phyloP scores from a whole-genome alignment of 1,140 invertebrate species.

The Drosophila kurseongensis region DNA sequence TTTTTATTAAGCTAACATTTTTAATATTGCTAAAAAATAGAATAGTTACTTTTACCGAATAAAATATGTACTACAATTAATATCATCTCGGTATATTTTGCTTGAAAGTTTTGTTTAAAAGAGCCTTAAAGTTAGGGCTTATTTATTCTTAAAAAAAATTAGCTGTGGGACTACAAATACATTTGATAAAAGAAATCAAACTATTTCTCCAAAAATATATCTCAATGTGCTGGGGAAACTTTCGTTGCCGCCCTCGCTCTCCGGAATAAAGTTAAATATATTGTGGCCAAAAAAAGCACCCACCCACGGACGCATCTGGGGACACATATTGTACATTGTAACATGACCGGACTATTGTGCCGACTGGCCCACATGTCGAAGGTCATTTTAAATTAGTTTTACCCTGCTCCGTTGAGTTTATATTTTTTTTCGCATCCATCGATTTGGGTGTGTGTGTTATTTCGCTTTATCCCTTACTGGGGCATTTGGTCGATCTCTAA shows the following conservation, averaged over 20 bases:
- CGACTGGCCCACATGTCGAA: constrained; percentile 58
- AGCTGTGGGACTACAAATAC: too few relatives aligned
- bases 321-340: constrained; percentile 48
- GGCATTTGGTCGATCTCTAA: constrained; percentile 33
- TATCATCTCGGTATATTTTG: too few relatives aligned
- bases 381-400: constrained; percentile 81
- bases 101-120: too few relatives aligned
- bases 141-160: too few relatives aligned
- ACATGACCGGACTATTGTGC: constrained; percentile 64
- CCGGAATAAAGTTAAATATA: constrained; percentile 59
- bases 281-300: constrained; percentile 30
- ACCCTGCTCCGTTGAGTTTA: constrained; percentile 25
- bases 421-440: constrained; percentile 36
- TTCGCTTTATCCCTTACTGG: constrained; percentile 2
- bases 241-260: constrained; percentile 7
- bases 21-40: not conserved
- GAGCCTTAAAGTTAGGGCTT: too few relatives aligned
- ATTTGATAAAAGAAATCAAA: too few relatives aligned
- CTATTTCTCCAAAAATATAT: too few relatives aligned
- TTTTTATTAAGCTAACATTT: too few relatives aligned
- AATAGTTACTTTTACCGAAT: too few relatives aligned
- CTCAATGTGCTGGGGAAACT: not conserved
- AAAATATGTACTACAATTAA: too few relatives aligned
- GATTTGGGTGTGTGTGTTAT: constrained; percentile 13
- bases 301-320: constrained; percentile 28